Base-by-base conservation (phyloP, 2,888 invertebrate species). In the Leucoma salicis region DNA sequence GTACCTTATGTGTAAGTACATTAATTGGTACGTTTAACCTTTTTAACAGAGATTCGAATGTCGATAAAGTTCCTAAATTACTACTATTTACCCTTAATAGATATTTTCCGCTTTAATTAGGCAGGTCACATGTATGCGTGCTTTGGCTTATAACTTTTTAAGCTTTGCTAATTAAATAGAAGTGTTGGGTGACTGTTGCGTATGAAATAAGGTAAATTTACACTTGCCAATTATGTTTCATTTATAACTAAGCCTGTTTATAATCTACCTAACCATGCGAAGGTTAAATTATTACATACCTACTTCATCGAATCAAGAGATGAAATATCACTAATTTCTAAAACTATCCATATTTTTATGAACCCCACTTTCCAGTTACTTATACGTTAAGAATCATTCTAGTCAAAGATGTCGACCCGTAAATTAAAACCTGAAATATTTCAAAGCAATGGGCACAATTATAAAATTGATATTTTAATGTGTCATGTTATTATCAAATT, bases 401-500 rank as follows among this genome's bases (percentile, higher is more conserved):
- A n/a, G n/a, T n/a, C n/a, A n/a, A n/a, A n/a, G n/a, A n/a, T n/a
- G n/a, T n/a, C n/a, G n/a, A n/a, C n/a, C 8, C 21, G 27, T n/a
- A n/a, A 27, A 27, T 11, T 6, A 29, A 29, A 27, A 29, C 13
- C 4, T 12, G 6, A 31, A n/a, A 31, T 15, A 31, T 31, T 29
- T 31, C n/a, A 4, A 31, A 15, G 38, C 42, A 46, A 64, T 59
- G 66, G 59, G 66, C 57, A 54, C 62, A 62, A 44, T 44, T 39
- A 35, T 66, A 67, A 54, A 37, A 56, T 61, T 57, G 56, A 63
- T 70, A 74, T 70, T 72, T 64, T 65, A 66, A 70, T 70, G 72
- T 70, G 79, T 78, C 68, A 73, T 70, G 68, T 76, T 77, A 73
- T 77, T 76, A 74, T 71, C 72, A 67, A 71, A 73, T 70, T 70